Conservation (phyloP, 1,140 invertebrate species). For the Trachymyrmex septentrionalis region DNA sequence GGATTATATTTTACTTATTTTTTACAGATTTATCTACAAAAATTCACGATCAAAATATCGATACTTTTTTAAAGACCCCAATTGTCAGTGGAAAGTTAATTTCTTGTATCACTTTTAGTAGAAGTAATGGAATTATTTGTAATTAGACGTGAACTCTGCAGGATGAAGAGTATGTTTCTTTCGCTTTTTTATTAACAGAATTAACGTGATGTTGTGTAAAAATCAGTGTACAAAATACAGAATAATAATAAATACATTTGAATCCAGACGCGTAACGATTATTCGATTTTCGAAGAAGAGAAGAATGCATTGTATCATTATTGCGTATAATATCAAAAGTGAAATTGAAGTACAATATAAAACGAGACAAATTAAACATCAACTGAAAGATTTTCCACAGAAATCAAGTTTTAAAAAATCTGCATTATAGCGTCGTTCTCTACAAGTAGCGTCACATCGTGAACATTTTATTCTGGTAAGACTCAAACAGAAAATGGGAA, state of each 20-base stretch:
- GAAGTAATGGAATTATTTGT: no score
- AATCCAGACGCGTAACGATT: not conserved
- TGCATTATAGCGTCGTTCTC: no score
- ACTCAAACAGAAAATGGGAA: no score
- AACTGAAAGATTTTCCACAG: not conserved
- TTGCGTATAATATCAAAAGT: not conserved
- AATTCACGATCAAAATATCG: no score
- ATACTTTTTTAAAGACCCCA: no score
- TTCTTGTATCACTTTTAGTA: no score
- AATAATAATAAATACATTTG: slow-evolving; percentile 14
- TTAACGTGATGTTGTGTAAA: not conserved
- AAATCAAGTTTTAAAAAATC: no score
- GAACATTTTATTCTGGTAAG: no score
- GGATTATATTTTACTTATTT: no score
- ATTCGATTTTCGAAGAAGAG: not conserved
- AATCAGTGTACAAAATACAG: slow-evolving; percentile 15
- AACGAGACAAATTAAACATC: not conserved
- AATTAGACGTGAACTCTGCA: not conserved
- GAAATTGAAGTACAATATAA: not conserved
- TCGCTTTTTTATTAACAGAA: slow-evolving; percentile 46
- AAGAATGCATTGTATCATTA: not conserved
- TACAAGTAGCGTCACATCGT: no score
- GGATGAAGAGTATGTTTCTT: not conserved
- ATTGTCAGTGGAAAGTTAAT: no score
- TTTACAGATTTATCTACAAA: no score